Percentiles rank a stretch among this genome's conserved stretches.
Evolutionary conservation across 1,140 invertebrate genomes (phyloP).

Genomic region (Euwallacea fornicatus): DNA sequence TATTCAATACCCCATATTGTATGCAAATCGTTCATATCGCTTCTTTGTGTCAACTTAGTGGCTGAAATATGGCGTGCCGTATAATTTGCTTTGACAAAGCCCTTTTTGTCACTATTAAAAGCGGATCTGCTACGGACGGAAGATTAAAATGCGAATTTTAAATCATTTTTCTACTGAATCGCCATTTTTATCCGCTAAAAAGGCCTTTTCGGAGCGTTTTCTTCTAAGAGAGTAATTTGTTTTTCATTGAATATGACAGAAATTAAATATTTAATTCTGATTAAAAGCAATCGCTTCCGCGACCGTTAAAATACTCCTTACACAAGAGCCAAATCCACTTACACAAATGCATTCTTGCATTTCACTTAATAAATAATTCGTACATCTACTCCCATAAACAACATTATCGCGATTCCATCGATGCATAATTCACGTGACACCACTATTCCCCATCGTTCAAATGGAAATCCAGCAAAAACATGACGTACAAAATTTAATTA

Average conservation of each 20-base stretch:
- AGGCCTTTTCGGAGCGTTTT: not conserved
- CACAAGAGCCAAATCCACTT: no score
- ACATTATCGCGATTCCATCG: no score
- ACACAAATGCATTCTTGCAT: no score
- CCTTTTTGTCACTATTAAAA: constrained; percentile 15
- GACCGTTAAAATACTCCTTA: no score
- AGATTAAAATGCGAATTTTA: constrained; percentile 5
- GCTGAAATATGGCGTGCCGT: constrained; percentile 14
- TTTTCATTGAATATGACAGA: not conserved
- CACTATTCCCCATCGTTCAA: no score
- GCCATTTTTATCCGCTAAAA: constrained; percentile 1
- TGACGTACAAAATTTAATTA: no score
- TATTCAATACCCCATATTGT: constrained; percentile 34
- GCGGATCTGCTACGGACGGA: constrained; percentile 3
- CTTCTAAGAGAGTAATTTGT: not conserved
- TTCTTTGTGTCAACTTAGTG: constrained; percentile 23
- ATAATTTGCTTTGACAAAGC: constrained; percentile 19
- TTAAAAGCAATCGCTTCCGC: no score
- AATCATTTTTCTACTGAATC: constrained; percentile 1
- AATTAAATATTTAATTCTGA: no score
- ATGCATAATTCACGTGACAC: no score
- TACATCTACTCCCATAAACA: no score
- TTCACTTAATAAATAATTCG: no score
- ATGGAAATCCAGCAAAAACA: no score
- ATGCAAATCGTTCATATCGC: constrained; percentile 29